Base-by-base conservation (phyloP, 1,140 invertebrate genomes). In the Elymnias hypermnestra region DNA sequence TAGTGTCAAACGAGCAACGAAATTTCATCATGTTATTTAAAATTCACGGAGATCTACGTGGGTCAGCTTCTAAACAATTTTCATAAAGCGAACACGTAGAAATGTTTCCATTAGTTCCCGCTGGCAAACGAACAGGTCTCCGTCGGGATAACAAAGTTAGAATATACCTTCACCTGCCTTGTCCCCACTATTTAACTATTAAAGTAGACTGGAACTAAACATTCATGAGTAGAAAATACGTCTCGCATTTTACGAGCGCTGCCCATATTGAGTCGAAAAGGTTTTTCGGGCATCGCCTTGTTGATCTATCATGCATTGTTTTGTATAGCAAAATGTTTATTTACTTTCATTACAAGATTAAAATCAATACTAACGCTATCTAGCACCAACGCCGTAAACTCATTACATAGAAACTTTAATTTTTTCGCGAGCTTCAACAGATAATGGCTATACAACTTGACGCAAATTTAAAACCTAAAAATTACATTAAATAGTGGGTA, bases 171-270 rank as follows among this genome's bases (percentile, higher is more conserved):
- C 44, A 53, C 52, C 58, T 61, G n/a, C 53, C 36, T 38, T 60
- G 52, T 61, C 53, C 71, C 59, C 49, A 58, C 68, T 81, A 69
- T 81, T 81, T 81, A 81, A 77, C 62, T 81, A 77, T 77, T 77
- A 77, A 81, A 72, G 54, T 63, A 58, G 64, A 48, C 58, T 60
- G 53, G 61, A 60, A 67, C 67, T 83, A 74, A 76, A 63, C 78
- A 78, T 83, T 83, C 78, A 83, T 79, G 78, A 72, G 60, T 65
- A 50, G 63, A 69, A 65, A 68, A 72, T 64, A 70, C 63, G 44
- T 58, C 57, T 58, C 66, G 41, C 42, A 63, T 61, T 77, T 83
- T 82, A 79, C 73, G 73, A 76, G 61, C 65, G 60, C 61, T 50
- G 53, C 60, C 67, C 62, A 63, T 64, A 61, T 44, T 58, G 66